Conservation (phyloP, 2,797 vertebrate genomes). For the Bradypus variegatus region DNA sequence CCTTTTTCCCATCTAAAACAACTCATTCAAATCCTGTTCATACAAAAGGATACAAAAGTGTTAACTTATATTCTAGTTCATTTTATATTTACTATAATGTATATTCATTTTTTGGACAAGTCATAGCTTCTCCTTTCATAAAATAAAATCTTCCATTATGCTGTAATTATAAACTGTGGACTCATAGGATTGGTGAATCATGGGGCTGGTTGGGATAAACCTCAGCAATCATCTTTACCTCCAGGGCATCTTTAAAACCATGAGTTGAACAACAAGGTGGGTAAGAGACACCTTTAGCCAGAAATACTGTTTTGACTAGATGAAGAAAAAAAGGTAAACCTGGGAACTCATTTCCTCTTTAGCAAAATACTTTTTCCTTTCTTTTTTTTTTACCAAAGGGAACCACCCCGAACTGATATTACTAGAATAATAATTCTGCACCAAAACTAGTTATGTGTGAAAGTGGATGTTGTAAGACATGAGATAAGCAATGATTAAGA, state of each 20-base stretch:
- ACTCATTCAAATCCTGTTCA: conserved; percentile 1
- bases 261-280: conserved; percentile 5
- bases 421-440: not conserved
- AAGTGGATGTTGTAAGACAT: not conserved
- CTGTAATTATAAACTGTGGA: conserved; percentile 48
- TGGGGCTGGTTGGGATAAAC: not conserved
- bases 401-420: not conserved
- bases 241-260: not conserved
- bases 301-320: not conserved
- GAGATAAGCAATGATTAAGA: not conserved
- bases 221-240: conserved; percentile 27
- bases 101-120: conserved; percentile 35
- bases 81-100: conserved; percentile 36
- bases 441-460: not conserved
- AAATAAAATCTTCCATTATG: conserved; percentile 49
- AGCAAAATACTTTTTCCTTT: not conserved
- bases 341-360: not conserved
- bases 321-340: not conserved
- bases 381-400: not conserved
- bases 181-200: conserved; percentile 32
- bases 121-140: conserved; percentile 44
- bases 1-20: conserved; percentile 12
- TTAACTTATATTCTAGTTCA: conserved; percentile 21
- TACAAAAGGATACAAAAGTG: not conserved
- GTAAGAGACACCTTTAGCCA: not conserved